Evolutionary conservation across 2,113 vertebrate species (phyloP).

Genomic region (Vidua chalybeata): DNA sequence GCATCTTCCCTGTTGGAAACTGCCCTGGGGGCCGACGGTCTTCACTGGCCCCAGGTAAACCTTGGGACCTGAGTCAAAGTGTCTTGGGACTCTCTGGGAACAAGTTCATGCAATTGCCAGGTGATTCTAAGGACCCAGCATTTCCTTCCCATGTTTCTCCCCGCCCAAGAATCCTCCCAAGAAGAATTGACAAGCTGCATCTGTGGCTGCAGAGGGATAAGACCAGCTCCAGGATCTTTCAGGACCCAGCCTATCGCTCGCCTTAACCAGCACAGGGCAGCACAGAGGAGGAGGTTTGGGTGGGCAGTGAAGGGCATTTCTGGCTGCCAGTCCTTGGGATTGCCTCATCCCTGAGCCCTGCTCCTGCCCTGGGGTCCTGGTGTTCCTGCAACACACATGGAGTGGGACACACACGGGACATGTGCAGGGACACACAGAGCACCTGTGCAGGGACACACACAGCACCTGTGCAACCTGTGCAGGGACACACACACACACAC

Average conservation of each 20-base stretch:
- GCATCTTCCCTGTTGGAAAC: neutral
- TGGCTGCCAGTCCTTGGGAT: neutral
- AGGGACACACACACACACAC: neutral
- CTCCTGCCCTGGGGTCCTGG: no score
- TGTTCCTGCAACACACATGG: neutral
- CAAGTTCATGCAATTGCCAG: neutral
- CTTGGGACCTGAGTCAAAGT: neutral
- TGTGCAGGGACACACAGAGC: neutral
- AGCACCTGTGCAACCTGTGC: neutral
- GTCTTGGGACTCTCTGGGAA: neutral
- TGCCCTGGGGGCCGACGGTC: neutral
- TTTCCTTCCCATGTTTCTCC: neutral
- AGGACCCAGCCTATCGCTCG: neutral
- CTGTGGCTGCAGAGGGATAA: neutral
- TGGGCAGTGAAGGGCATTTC: neutral
- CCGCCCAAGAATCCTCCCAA: neutral
- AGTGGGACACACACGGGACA: neutral
- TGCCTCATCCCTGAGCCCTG: neutral
- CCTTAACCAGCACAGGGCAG: neutral
- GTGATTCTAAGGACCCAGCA: neutral
- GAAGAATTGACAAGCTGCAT: fast-evolving
- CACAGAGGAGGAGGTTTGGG: neutral
- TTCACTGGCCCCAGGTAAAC: neutral
- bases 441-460: neutral
- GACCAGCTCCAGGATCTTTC: neutral